phyloP scores from a whole-genome alignment of 2,888 invertebrate genomes.

The Desoria tigrina region DNA sequence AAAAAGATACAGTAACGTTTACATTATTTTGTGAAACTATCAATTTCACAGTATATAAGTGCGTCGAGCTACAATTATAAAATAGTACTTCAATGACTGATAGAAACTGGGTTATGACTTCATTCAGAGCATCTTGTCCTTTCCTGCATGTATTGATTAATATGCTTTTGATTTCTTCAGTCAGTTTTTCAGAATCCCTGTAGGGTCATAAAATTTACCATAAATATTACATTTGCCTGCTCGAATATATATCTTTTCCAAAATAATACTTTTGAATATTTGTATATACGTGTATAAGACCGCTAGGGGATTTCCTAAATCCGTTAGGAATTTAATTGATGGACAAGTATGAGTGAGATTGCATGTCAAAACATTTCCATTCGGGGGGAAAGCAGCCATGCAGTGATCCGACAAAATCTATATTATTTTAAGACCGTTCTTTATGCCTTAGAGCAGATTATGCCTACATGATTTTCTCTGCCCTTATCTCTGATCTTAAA shows the following conservation, averaged over 20 bases:
- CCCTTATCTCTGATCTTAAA: no score
- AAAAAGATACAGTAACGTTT: no score
- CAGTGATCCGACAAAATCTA: constrained; percentile 54
- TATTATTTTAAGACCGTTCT: not conserved
- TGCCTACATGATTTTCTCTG: no score
- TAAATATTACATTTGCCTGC: no score
- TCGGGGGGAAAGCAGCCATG: constrained; percentile 25
- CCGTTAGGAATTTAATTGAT: constrained; percentile 31
- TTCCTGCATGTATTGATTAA: not conserved
- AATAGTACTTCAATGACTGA: not conserved
- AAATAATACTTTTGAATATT: not conserved
- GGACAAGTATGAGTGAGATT: constrained; percentile 32
- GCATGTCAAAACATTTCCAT: constrained; percentile 29
- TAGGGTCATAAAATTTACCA: not conserved
- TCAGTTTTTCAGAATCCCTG: not conserved
- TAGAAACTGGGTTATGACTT: not conserved
- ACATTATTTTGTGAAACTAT: no score
- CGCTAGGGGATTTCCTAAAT: constrained; percentile 54
- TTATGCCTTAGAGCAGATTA: no score
- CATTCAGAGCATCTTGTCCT: not conserved
- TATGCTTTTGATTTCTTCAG: not conserved
- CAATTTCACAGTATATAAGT: no score
- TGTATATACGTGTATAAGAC: constrained; percentile 54
- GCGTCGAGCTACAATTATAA: no score
- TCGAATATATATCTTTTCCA: no score